phyloP scores from a whole-genome alignment of 2,888 invertebrate genomes.

The Melolontha melolontha region DNA sequence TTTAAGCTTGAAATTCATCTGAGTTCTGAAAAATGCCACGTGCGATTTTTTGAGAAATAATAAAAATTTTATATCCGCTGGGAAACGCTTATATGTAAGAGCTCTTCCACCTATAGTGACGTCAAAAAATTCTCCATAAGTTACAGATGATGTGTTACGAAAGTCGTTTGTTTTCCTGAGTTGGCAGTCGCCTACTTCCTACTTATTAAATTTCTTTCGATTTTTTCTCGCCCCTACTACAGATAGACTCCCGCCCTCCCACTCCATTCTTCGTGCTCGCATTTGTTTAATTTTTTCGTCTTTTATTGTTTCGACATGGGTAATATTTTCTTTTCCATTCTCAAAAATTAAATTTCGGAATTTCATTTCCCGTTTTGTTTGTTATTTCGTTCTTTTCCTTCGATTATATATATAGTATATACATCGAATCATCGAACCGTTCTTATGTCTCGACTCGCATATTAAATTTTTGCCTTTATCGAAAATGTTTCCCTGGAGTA shows the following conservation, averaged over 20 bases:
- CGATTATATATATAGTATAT: constrained; percentile 9
- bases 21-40: too few species aligned
- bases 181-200: constrained; percentile 34
- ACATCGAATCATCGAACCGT: constrained; percentile 25
- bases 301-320: constrained; percentile 35
- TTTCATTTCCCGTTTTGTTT: constrained; percentile 34
- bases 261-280: constrained; percentile 23
- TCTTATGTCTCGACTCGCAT: constrained; percentile 15
- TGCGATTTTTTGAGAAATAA: background rate
- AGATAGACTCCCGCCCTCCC: constrained; percentile 8
- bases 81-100: constrained; percentile 10
- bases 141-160: constrained; percentile 27
- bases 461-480: constrained; percentile 26
- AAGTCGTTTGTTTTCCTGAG: constrained; percentile 23
- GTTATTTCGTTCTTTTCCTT: constrained; percentile 24
- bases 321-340: constrained; percentile 21
- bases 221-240: constrained; percentile 20
- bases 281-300: constrained; percentile 33
- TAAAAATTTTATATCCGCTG: constrained; percentile 23
- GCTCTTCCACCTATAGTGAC: constrained; percentile 1
- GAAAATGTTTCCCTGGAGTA: constrained; percentile 4
- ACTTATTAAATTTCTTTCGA: constrained; percentile 40
- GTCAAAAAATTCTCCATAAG: constrained; percentile 13
- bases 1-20: too few species aligned
- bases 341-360: constrained; percentile 35